A percentile compares a stretch with the other conserved stretches of the same genome.
These are phyloP conservation scores for Boleophthalmus pectinirostris DNA, from an alignment of 2,113 vertebrate species.

Conservation along the genomic window DNA sequence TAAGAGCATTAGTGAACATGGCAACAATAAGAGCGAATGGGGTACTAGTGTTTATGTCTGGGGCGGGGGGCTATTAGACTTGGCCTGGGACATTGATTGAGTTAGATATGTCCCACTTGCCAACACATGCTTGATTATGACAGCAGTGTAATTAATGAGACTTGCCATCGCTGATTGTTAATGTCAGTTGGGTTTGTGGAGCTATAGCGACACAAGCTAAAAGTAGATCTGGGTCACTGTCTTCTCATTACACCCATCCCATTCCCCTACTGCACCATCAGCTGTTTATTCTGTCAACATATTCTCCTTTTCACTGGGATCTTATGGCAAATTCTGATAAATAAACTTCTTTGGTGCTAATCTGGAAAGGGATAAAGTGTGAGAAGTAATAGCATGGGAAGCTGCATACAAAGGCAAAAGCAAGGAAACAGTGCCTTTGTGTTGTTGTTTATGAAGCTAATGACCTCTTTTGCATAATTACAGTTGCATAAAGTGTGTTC, in stretches of 20 bases:
- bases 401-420: slow-evolving; percentile 5
- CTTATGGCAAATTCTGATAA: slow-evolving; percentile 35
- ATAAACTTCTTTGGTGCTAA: slow-evolving; percentile 35
- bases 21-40: slow-evolving; percentile 37
- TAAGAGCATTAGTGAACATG: slow-evolving; percentile 62
- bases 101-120: slow-evolving; percentile 37
- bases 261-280: slow-evolving; percentile 48
- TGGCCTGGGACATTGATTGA: slow-evolving; percentile 33
- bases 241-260: slow-evolving; percentile 63
- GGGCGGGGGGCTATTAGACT: slow-evolving; percentile 43
- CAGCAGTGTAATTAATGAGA: slow-evolving; percentile 61
- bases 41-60: not conserved
- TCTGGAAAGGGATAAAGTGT: slow-evolving; percentile 26
- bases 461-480: slow-evolving; percentile 65
- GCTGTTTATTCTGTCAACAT: slow-evolving; percentile 57
- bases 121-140: slow-evolving; percentile 32
- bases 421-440: slow-evolving; percentile 35
- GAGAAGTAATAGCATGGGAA: slow-evolving; percentile 22
- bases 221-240: slow-evolving; percentile 66
- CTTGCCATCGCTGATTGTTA: slow-evolving; percentile 63
- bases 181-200: slow-evolving; percentile 57
- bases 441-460: slow-evolving; percentile 66
- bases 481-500: slow-evolving; percentile 45
- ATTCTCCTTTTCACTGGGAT: slow-evolving; percentile 57
- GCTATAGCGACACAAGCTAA: slow-evolving; percentile 46